These are phyloP conservation scores for Apodemia zela DNA, from an alignment of 2,888 invertebrate genomes.

Conservation along the genomic window DNA sequence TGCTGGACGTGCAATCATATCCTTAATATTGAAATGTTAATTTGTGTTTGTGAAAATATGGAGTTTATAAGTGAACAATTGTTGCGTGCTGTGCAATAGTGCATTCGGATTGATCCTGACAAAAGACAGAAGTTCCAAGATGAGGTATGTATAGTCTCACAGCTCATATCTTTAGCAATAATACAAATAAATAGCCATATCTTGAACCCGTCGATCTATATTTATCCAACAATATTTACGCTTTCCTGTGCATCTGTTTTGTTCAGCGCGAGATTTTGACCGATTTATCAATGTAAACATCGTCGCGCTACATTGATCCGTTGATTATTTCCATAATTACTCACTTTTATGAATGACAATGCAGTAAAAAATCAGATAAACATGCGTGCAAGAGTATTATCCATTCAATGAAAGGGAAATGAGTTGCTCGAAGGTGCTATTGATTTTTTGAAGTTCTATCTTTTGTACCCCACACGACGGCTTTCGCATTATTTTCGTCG, in stretches of 20 bases:
- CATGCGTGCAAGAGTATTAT: conserved; percentile 33
- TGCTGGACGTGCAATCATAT: conserved; percentile 55
- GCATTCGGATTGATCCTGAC: conserved; percentile 72
- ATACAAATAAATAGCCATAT: conserved; percentile 61
- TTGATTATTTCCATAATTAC: conserved; percentile 59
- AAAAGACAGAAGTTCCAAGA: conserved; percentile 72
- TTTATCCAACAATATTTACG: conserved; percentile 55
- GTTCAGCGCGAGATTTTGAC: conserved; percentile 44
- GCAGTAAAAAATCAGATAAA: conserved; percentile 43
- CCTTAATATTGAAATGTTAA: conserved; percentile 62
- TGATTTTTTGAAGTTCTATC: conserved; percentile 41
- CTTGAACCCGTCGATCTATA: conserved; percentile 62
- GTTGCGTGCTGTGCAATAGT: conserved; percentile 74
- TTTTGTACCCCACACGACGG: conserved; percentile 36
- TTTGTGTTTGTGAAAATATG: conserved; percentile 69
- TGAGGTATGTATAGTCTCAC: conserved; percentile 73
- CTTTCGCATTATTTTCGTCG: conserved; percentile 26
- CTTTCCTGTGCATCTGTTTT: conserved; percentile 48
- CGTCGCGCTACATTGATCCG: conserved; percentile 64
- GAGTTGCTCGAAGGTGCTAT: conserved; percentile 35
- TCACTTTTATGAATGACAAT: conserved; percentile 67
- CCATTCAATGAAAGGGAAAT: conserved; percentile 28
- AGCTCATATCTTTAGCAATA: conserved; percentile 66
- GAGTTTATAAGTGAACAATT: conserved; percentile 75
- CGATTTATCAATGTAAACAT: conserved; percentile 65